Percentiles rank a stretch among this genome's conserved stretches.
Evolutionary conservation across 2,888 invertebrate species (phyloP).

Genomic region (Didymodactylos carnosus): DNA sequence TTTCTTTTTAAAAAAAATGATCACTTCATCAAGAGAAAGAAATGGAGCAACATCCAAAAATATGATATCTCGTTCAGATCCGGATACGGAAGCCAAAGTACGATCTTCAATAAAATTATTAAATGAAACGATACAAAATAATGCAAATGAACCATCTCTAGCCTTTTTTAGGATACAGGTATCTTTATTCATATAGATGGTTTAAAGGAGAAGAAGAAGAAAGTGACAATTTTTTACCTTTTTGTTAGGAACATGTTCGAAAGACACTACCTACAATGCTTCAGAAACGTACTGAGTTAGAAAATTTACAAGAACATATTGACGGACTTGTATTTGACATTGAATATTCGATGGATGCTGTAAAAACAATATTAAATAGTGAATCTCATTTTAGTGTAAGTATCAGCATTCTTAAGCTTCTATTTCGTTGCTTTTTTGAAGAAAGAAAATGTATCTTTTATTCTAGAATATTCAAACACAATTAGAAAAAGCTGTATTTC

Average conservation of each 20-base stretch:
- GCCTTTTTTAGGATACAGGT: conserved; percentile 9
- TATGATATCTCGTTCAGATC: background rate
- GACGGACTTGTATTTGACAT: conserved; percentile 5
- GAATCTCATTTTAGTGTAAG: background rate
- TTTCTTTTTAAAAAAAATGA: too few relatives aligned
- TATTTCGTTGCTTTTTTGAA: too few relatives aligned
- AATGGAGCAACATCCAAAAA: too few relatives aligned
- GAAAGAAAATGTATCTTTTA: background rate
- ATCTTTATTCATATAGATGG: background rate
- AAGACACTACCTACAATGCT: background rate
- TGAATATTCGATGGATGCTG: conserved; percentile 11
- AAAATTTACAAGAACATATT: background rate
- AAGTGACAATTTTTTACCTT: background rate
- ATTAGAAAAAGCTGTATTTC: background rate
- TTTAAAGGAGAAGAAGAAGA: too few relatives aligned
- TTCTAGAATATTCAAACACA: background rate
- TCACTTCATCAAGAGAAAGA: too few relatives aligned
- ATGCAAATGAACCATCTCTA: conserved; percentile 11
- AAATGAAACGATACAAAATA: conserved; percentile 2
- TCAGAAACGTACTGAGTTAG: background rate
- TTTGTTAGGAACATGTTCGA: conserved; percentile 5
- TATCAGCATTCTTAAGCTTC: too few relatives aligned
- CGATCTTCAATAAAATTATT: background rate
- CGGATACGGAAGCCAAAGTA: conserved; percentile 4
- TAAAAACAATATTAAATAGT: background rate